phyloP scores from a whole-genome alignment of 2,797 vertebrate genomes.

The Spinus pinus region DNA sequence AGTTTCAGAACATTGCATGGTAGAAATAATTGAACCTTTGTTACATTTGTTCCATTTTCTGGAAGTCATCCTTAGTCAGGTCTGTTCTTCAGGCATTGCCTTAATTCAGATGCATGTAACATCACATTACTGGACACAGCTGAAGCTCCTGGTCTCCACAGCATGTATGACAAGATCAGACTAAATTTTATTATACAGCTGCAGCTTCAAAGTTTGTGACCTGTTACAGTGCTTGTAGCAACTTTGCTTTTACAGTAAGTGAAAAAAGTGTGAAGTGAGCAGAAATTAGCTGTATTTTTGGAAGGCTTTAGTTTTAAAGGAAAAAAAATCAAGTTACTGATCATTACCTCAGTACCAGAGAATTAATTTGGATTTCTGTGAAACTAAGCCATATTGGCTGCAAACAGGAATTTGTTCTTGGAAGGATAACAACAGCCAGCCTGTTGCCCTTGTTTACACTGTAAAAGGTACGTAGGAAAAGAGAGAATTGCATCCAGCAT shows the following conservation, averaged over 20 bases:
- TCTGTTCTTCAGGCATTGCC: neutral
- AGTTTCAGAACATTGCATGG: neutral
- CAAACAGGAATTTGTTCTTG: slow-evolving; percentile 58
- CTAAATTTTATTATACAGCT: neutral
- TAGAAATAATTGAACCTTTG: neutral
- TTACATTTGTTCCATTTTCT: neutral
- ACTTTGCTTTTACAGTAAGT: neutral
- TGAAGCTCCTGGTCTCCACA: neutral
- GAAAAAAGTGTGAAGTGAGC: neutral
- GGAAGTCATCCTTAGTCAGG: neutral
- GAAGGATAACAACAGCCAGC: slow-evolving; percentile 51
- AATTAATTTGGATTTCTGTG: slow-evolving; percentile 48
- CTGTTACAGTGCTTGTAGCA: neutral
- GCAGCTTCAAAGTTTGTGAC: neutral
- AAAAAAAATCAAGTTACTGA: slow-evolving; percentile 40
- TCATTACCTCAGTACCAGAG: slow-evolving; percentile 23
- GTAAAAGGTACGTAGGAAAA: slow-evolving; percentile 46
- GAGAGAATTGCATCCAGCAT: neutral
- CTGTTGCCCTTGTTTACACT: slow-evolving; percentile 63
- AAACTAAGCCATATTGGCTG: slow-evolving; percentile 47
- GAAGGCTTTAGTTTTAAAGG: slow-evolving; percentile 3
- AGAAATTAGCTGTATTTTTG: slow-evolving; percentile 29
- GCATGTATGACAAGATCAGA: neutral
- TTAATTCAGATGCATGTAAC: neutral
- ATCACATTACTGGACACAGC: neutral